Evolutionary conservation across 2,888 invertebrate species (phyloP).

Genomic region (Habrosyne pyritoides): DNA sequence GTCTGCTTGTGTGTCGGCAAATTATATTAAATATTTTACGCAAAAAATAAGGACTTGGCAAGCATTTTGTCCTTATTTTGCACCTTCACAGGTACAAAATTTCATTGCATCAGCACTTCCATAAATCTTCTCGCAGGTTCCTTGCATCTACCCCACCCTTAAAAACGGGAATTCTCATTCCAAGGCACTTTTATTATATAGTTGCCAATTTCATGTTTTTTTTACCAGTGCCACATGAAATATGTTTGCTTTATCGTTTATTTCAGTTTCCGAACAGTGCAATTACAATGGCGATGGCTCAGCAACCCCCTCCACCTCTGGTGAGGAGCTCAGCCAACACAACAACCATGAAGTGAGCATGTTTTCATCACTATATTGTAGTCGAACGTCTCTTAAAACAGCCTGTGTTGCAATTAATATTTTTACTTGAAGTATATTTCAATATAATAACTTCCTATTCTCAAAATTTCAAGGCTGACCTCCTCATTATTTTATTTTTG

Average conservation of each 20-base stretch:
- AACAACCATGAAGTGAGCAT: constrained; percentile 79
- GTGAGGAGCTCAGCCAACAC: constrained; percentile 82
- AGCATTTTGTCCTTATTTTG: too few species aligned
- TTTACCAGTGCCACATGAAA: constrained; percentile 31
- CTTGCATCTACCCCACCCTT: background rate
- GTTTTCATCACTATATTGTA: constrained; percentile 30
- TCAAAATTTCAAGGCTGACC: background rate
- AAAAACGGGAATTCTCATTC: background rate
- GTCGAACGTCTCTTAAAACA: constrained; percentile 33
- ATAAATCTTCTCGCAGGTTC: background rate
- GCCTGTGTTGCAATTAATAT: constrained; percentile 18
- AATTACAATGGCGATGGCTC: constrained; percentile 80
- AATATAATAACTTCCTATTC: too few species aligned
- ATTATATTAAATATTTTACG: too few species aligned
- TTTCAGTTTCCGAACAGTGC: constrained; percentile 82
- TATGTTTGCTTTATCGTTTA: constrained; percentile 63
- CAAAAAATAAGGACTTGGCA: too few species aligned
- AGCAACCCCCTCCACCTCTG: constrained; percentile 82
- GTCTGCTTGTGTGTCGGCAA: too few species aligned
- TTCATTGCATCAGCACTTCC: too few species aligned
- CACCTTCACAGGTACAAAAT: too few species aligned
- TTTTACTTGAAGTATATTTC: background rate
- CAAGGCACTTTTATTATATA: background rate
- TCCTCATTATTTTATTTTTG: background rate
- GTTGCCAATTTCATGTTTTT: background rate